Evolutionary conservation across 2,113 vertebrate species (phyloP).

Genomic region (Dipodomys merriami): DNA sequence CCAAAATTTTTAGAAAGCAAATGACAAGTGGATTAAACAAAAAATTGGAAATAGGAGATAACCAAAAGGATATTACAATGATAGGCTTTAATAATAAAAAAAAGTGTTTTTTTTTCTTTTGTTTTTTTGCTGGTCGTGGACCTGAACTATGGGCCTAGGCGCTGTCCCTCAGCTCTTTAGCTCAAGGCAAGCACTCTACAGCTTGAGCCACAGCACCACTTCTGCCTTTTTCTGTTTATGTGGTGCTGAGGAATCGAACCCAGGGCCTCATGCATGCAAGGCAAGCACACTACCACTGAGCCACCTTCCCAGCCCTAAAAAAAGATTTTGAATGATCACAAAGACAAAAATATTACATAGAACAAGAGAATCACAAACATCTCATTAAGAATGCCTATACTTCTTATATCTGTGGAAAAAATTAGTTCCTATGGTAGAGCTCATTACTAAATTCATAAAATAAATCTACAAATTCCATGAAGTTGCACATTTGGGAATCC

Average conservation of each 20-base stretch:
- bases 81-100: background rate
- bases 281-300: background rate
- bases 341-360: background rate
- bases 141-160: no score
- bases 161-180: no score
- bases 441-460: background rate
- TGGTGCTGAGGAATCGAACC: no score
- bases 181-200: no score
- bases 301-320: no score
- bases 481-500: background rate
- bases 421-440: background rate
- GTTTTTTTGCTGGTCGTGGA: no score
- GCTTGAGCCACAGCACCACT: no score
- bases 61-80: background rate
- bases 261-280: no score
- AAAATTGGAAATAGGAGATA: background rate
- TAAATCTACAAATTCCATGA: background rate
- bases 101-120: no score
- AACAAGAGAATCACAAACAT: no score
- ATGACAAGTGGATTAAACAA: background rate
- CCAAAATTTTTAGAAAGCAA: background rate
- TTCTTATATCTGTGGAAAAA: conserved; percentile 2
- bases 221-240: no score
- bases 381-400: background rate
- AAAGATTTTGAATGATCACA: background rate